Conservation (phyloP, 2,888 invertebrate species). For the Helobdella robusta region DNA sequence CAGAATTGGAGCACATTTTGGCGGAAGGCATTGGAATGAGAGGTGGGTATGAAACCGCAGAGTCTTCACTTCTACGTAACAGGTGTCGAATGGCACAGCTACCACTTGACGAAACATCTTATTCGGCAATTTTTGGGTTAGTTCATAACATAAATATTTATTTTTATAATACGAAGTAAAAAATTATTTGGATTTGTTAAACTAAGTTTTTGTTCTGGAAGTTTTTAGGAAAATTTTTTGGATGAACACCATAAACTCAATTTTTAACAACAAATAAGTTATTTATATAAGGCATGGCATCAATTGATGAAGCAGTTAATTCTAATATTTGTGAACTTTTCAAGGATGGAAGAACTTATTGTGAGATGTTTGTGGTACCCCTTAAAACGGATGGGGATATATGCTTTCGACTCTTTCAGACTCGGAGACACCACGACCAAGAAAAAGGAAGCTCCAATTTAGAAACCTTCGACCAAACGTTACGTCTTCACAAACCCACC, state of each 20-base stretch:
- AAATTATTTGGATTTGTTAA: neutral
- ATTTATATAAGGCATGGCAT: no score
- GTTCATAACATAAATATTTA: no score
- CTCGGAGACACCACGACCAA: constrained; percentile 36
- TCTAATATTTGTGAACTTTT: neutral
- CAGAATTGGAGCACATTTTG: constrained; percentile 93
- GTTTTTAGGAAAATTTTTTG: neutral
- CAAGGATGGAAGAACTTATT: constrained; percentile 87
- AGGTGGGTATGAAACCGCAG: constrained; percentile 92
- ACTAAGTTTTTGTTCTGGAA: neutral
- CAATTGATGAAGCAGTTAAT: neutral
- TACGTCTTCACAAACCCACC: constrained; percentile 99
- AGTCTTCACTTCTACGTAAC: constrained; percentile 89
- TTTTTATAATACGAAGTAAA: neutral
- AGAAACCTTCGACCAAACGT: constrained; percentile 62
- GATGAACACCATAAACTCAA: neutral
- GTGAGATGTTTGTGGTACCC: constrained; percentile 91
- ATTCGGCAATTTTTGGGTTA: constrained; percentile 83
- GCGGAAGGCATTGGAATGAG: constrained; percentile 97
- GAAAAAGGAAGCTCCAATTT: constrained; percentile 36
- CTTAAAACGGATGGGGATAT: constrained; percentile 95
- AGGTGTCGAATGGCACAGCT: constrained; percentile 96
- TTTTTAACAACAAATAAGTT: neutral
- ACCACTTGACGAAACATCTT: constrained; percentile 81
- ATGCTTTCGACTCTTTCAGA: constrained; percentile 79